phyloP scores from a whole-genome alignment of 2,888 invertebrate species.

The Orthosia cruda region DNA sequence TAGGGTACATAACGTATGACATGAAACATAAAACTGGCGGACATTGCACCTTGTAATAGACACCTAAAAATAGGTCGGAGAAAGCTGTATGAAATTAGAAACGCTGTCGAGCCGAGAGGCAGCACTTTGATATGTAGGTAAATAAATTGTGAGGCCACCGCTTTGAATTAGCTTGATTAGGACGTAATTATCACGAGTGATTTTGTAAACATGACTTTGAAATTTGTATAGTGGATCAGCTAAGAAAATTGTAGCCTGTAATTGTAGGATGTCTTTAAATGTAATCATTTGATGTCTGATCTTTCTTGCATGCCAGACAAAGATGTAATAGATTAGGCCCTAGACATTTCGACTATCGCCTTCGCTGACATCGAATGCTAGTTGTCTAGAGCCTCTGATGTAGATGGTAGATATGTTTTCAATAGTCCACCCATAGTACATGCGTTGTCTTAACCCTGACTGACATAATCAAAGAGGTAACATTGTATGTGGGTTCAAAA shows the following conservation, averaged over 20 bases:
- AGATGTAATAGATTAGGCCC: too few relatives aligned
- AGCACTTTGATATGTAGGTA: slow-evolving; percentile 72
- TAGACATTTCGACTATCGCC: too few relatives aligned
- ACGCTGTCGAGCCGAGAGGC: slow-evolving; percentile 67
- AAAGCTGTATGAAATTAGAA: slow-evolving; percentile 82
- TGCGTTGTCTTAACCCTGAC: too few relatives aligned
- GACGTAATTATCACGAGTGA: slow-evolving; percentile 28
- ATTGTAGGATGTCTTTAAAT: not conserved
- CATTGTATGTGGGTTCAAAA: too few relatives aligned
- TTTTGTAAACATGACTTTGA: slow-evolving; percentile 25
- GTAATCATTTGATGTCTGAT: not conserved
- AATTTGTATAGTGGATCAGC: not conserved
- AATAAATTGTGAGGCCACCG: slow-evolving; percentile 48
- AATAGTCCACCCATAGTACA: not conserved
- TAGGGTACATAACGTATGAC: slow-evolving; percentile 46
- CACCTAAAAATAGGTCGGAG: slow-evolving; percentile 84
- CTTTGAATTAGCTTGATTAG: slow-evolving; percentile 47
- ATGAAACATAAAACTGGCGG: slow-evolving; percentile 60
- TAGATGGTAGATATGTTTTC: not conserved
- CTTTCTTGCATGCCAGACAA: not conserved
- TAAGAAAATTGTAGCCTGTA: too few relatives aligned
- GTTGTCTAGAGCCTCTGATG: too few relatives aligned
- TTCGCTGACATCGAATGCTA: too few relatives aligned
- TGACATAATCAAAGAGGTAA: too few relatives aligned
- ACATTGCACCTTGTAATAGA: slow-evolving; percentile 77